phyloP scores from a whole-genome alignment of 2,888 invertebrate genomes.

The Mylabris sibirica region DNA sequence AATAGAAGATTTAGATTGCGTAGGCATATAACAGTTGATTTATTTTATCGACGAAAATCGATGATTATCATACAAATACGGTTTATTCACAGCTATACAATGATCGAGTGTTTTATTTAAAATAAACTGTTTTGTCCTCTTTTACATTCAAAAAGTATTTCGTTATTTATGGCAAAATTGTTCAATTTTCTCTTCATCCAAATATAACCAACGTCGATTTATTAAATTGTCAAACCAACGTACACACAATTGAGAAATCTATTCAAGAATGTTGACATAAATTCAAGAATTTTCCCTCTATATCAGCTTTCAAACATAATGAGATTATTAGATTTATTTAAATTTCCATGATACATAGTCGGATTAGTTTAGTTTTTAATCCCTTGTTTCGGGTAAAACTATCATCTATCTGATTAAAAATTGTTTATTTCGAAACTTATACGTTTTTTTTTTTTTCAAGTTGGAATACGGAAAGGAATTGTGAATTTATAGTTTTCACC shows the following conservation, averaged over 20 bases:
- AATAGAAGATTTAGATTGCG: background rate
- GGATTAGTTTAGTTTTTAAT: background rate
- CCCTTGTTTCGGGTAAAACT: background rate
- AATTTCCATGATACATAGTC: background rate
- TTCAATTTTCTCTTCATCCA: background rate
- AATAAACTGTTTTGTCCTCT: background rate
- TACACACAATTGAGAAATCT: background rate
- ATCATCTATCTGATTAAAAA: too few relatives aligned
- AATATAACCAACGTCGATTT: background rate
- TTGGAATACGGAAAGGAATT: background rate
- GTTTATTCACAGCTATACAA: background rate
- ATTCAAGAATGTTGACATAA: conserved; percentile 3
- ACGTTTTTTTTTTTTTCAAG: too few relatives aligned
- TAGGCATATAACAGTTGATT: background rate
- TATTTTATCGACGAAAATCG: background rate
- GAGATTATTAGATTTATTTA: background rate
- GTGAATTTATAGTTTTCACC: too few relatives aligned
- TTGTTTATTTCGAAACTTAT: background rate
- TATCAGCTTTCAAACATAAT: background rate
- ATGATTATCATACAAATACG: background rate
- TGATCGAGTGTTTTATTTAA: background rate
- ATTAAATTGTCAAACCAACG: background rate
- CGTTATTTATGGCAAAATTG: background rate
- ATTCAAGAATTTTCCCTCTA: background rate
- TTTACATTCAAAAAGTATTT: background rate